Conservation (phyloP, 2,888 invertebrate species). For the Plebejus anna region DNA sequence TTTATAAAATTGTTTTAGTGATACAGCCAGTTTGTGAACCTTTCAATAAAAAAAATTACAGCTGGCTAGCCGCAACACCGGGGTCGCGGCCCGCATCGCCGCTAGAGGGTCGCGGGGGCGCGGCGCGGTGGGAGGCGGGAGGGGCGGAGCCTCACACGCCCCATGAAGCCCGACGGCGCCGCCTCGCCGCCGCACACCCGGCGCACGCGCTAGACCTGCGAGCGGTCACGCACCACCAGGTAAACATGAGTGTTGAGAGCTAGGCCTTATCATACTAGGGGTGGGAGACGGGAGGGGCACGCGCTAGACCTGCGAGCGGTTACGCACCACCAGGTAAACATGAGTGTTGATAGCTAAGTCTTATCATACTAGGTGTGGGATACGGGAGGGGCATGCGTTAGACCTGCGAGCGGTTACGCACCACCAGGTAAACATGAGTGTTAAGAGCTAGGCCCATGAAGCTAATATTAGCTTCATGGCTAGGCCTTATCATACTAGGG, state of each 20-base stretch:
- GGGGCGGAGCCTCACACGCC: slow-evolving; percentile 55
- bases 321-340: slow-evolving; percentile 83
- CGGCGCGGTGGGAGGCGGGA: slow-evolving; percentile 55
- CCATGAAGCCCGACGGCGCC: slow-evolving; percentile 86
- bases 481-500: too few species aligned
- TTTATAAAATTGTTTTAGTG: too few species aligned
- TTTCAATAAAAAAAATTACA: slow-evolving; percentile 37
- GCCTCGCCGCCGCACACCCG: slow-evolving; percentile 86
- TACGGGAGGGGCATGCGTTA: slow-evolving; percentile 77
- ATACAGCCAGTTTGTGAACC: too few species aligned
- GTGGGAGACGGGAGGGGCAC: slow-evolving; percentile 55
- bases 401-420: slow-evolving; percentile 86
- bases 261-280: too few species aligned
- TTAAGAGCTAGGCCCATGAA: too few species aligned
- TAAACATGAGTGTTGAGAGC: slow-evolving; percentile 46
- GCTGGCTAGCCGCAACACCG: slow-evolving; percentile 61
- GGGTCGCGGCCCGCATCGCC: slow-evolving; percentile 70
- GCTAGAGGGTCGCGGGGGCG: slow-evolving; percentile 61
- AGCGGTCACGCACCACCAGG: slow-evolving; percentile 85
- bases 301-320: slow-evolving; percentile 86
- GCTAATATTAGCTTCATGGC: too few species aligned
- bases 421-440: slow-evolving; percentile 79
- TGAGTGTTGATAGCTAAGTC: too few species aligned
- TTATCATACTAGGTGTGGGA: too few species aligned
- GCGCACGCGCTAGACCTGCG: slow-evolving; percentile 88